Evolutionary conservation across 2,113 vertebrate genomes (phyloP), one percentile per base, ranked within the genome.

Genomic region (Turnix velox): DNA sequence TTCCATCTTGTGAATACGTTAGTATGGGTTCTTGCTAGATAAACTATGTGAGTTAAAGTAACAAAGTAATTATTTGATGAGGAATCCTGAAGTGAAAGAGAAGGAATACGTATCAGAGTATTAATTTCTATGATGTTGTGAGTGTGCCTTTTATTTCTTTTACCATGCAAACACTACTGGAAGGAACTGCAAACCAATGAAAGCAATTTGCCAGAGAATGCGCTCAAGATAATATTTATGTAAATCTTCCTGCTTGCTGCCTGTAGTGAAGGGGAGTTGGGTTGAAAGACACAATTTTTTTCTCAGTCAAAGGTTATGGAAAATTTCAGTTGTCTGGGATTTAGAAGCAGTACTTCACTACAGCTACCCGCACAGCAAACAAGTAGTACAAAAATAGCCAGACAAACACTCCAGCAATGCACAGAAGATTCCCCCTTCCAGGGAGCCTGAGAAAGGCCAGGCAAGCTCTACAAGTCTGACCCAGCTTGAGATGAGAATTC

Each of bases 401-500:
- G 84, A 22, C 61, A 92, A 74, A 87, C 84, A 88, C 81, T 80
- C 77, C 90, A 95, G 92, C 84, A 89, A 94, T 66, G 87, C 51
- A 59, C 57, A 37, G 1, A 71, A 87, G 93, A 79, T 61, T 39
- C 62, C 7, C 40, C 35, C 39, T 87, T 49, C 31, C 83, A 62
- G 40, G 88, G 90, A 81, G 90, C 92, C 77, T 92, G 90, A 92
- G 92, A 94, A 87, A 92, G 80, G 92, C 90, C 87, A 95, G 90
- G 31, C 40, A 28, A 83, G 52, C 46, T 88, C 55, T 35, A 19
- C 13, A 18, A 19, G 33, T 52, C 72, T 84, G 63, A 68, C 39
- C 45, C 54, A 55, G 18, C 18, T 28, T 20, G 42, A 68, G 37
- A 46, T 14, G 69, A 89, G 58, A 80, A 62, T 49, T 77, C 33